A percentile compares a stretch with the other conserved stretches of the same genome.
Conservation (phyloP, 2,113 vertebrate genomes). For the Hystrix brachyura region DNA sequence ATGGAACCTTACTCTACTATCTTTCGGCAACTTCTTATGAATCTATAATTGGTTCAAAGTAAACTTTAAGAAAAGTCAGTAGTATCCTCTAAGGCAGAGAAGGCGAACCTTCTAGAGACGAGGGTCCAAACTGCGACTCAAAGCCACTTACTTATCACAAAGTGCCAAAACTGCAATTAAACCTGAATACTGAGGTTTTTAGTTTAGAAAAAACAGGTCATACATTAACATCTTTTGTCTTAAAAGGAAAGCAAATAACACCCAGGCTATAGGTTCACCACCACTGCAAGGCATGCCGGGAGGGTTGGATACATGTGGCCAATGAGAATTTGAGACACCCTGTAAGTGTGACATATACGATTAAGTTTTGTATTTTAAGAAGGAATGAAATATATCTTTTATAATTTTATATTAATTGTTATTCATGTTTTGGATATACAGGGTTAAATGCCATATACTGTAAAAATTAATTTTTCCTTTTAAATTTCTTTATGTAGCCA, state of each 20-base stretch:
- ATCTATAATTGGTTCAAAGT: neutral
- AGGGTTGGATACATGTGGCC: neutral
- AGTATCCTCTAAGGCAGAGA: neutral
- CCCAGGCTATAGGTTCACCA: no score
- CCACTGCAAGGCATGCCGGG: no score
- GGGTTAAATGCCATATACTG: neutral
- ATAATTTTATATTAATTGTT: constrained; percentile 18
- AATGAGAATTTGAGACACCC: neutral
- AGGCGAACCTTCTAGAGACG: no score
- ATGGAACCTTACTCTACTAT: neutral
- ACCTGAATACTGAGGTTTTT: no score
- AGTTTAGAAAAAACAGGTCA: no score
- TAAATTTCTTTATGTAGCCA: neutral
- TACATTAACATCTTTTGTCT: no score
- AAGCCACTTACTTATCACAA: no score
- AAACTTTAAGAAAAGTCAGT: neutral
- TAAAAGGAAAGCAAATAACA: no score
- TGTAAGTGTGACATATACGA: neutral
- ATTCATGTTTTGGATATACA: neutral
- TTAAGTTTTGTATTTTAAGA: neutral
- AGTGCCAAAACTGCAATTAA: no score
- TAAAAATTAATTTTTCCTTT: neutral
- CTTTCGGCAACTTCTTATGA: constrained; percentile 3
- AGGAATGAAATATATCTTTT: neutral
- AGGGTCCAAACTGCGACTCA: no score